These are phyloP conservation scores for Philereme vetulata DNA, from an alignment of 2,888 invertebrate species.

Conservation along the genomic window DNA sequence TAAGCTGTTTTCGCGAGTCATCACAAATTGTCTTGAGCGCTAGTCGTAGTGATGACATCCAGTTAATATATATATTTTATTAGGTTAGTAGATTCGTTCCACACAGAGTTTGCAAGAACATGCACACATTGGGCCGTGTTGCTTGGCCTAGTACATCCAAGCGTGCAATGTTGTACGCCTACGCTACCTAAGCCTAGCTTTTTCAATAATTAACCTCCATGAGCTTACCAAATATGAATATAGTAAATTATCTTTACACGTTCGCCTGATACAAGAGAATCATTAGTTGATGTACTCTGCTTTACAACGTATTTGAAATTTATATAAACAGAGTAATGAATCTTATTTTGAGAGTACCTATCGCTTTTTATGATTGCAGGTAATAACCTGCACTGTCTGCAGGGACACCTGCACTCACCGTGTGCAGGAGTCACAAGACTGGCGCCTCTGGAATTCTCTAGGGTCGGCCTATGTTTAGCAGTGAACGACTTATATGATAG, in stretches of 20 bases:
- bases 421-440: no score
- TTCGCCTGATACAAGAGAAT: constrained; percentile 25
- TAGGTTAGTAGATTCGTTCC: no score
- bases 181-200: constrained; percentile 14
- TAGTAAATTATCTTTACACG: constrained; percentile 24
- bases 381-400: no score
- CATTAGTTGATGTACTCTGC: constrained; percentile 17
- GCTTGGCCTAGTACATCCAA: not conserved
- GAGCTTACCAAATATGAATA: constrained; percentile 34
- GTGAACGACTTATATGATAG: no score
- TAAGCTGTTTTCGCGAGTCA: no score
- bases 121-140: not conserved
- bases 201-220: constrained; percentile 31
- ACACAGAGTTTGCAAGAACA: not conserved
- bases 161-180: constrained; percentile 3
- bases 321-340: constrained; percentile 13
- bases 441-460: no score
- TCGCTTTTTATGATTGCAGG: no score
- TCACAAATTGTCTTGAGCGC: no score
- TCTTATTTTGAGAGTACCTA: not conserved
- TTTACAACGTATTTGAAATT: not conserved
- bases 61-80: no score
- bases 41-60: no score
- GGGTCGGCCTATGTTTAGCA: no score
- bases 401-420: no score